Evolutionary conservation across 1,140 invertebrate species (phyloP).

Genomic region (Drosophila repletoides): DNA sequence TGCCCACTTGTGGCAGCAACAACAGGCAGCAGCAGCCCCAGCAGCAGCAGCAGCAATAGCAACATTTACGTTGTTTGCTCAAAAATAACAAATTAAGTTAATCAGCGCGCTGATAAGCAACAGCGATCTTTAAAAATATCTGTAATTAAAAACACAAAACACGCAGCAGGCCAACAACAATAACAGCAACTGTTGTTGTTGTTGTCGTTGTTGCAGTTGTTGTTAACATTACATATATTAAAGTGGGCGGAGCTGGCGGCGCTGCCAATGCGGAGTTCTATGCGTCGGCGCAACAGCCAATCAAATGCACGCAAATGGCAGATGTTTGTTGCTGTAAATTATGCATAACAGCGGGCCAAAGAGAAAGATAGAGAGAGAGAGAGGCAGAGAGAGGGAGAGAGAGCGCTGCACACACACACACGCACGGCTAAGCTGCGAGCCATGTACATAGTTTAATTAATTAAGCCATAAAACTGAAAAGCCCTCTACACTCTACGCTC

Average conservation of each 20-base stretch:
- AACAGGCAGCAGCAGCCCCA: background rate
- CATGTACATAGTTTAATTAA: slow-evolving; percentile 30
- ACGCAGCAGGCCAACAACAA: background rate
- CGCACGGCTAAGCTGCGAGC: background rate
- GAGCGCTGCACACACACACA: background rate
- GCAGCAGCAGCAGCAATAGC: no score
- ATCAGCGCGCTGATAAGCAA: slow-evolving; percentile 69
- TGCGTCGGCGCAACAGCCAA: slow-evolving; percentile 58
- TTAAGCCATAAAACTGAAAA: slow-evolving; percentile 39
- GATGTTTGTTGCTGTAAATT: slow-evolving; percentile 47
- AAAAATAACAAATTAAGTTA: slow-evolving; percentile 70
- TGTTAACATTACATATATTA: no score
- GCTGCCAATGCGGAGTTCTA: slow-evolving; percentile 41
- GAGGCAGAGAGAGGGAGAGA: background rate
- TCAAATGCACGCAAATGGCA: slow-evolving; percentile 46
- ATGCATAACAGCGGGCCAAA: slow-evolving; percentile 47
- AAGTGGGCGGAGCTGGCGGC: slow-evolving; percentile 30
- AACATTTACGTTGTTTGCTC: slow-evolving; percentile 19
- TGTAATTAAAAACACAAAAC: slow-evolving; percentile 59
- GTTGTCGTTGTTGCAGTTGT: no score
- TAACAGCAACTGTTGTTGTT: no score
- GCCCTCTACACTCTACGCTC: slow-evolving; percentile 16
- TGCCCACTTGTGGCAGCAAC: background rate
- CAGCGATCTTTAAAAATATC: background rate
- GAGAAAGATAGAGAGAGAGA: background rate